Percentiles rank a stretch among this genome's conserved stretches.
Conservation (phyloP, 2,888 invertebrate species). For the Flexamia atlantica region DNA sequence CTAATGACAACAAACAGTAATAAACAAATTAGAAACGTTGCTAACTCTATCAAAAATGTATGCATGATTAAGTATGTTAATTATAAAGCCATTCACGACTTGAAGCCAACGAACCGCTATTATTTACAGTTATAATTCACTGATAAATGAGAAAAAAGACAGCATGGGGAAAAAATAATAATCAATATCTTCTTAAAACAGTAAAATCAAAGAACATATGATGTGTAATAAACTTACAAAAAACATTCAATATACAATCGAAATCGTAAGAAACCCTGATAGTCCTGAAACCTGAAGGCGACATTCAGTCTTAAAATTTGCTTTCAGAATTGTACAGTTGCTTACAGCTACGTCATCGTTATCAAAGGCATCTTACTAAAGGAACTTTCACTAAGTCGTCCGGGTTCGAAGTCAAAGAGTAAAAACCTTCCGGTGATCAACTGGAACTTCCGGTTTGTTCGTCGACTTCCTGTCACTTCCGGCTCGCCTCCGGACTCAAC, state of each 20-base stretch:
- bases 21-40: no score
- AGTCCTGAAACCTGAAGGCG: constrained; percentile 48
- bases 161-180: no score
- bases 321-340: constrained; percentile 31
- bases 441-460: not conserved
- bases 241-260: not conserved
- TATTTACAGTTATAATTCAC: no score
- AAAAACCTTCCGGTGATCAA: constrained; percentile 17
- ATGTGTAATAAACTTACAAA: no score
- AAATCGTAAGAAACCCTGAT: constrained; percentile 45
- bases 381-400: constrained; percentile 44
- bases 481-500: constrained; percentile 39
- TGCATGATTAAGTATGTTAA: no score
- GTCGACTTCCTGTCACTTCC: constrained; percentile 38
- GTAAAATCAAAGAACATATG: no score
- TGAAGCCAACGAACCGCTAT: no score
- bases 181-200: no score
- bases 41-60: no score
- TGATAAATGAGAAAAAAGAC: no score
- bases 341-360: constrained; percentile 4
- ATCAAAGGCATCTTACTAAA: constrained; percentile 47
- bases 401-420: not conserved
- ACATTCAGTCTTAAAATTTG: constrained; percentile 45
- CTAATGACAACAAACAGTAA: no score
- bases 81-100: no score